phyloP scores from a whole-genome alignment of 2,888 invertebrate genomes.

The Stegophylla sp. region DNA sequence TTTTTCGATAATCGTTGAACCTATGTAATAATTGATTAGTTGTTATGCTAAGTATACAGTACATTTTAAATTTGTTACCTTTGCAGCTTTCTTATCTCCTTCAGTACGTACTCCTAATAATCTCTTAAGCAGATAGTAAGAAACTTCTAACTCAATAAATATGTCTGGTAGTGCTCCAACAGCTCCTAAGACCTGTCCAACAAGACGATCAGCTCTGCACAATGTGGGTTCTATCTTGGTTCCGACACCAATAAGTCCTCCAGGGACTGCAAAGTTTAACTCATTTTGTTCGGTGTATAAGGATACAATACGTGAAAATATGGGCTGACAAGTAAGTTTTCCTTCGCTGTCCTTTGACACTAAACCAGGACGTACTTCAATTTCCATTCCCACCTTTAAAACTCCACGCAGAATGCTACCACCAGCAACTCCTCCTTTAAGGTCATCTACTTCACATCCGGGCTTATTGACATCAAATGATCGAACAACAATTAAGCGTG shows the following conservation, averaged over 20 bases:
- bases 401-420: constrained; percentile 97
- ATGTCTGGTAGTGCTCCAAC: constrained; percentile 96
- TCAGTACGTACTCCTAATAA: constrained; percentile 97
- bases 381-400: constrained; percentile 96
- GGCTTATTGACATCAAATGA: constrained; percentile 99
- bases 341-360: constrained; percentile 97
- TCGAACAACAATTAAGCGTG: constrained; percentile 91
- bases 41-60: neutral
- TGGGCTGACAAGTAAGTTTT: constrained; percentile 92
- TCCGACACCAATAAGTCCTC: constrained; percentile 98
- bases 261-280: constrained; percentile 97
- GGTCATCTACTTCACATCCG: constrained; percentile 96
- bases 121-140: constrained; percentile 93
- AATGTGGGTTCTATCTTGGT: constrained; percentile 99
- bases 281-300: constrained; percentile 98
- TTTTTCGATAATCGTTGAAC: constrained; percentile 72
- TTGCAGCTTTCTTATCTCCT: constrained; percentile 98
- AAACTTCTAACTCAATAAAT: constrained; percentile 96
- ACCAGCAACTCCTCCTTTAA: constrained; percentile 98
- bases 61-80: constrained; percentile 68
- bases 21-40: constrained; percentile 65
- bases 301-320: constrained; percentile 95
- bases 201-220: constrained; percentile 96
- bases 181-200: constrained; percentile 95
- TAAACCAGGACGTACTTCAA: constrained; percentile 96